Evolutionary conservation across 1,140 invertebrate species (phyloP).

Genomic region (Solenopsis invicta): DNA sequence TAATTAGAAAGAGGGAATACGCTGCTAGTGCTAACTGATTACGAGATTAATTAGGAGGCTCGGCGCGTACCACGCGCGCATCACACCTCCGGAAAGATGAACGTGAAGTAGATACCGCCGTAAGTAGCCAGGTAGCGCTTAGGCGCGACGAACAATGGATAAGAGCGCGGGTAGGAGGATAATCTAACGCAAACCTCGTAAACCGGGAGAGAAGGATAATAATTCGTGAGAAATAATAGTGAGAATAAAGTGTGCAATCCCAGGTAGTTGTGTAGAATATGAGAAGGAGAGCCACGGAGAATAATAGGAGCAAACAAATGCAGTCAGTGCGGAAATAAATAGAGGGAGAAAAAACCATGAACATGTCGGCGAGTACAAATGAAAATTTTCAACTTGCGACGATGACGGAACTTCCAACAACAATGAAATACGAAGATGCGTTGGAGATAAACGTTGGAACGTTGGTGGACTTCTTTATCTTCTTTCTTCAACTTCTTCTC

Average conservation of each 20-base stretch:
- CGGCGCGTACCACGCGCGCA: conserved; percentile 10
- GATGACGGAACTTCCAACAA: conserved; percentile 29
- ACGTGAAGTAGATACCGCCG: background rate
- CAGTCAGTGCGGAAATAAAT: background rate
- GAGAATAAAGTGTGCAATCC: background rate
- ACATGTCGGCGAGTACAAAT: background rate
- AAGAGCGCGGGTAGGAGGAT: background rate
- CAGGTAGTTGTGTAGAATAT: background rate
- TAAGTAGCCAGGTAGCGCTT: background rate
- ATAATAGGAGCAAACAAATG: background rate
- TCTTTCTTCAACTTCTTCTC: conserved; percentile 21
- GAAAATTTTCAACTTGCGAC: conserved; percentile 31
- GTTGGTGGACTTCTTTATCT: conserved; percentile 10
- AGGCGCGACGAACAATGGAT: background rate
- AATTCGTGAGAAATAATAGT: background rate
- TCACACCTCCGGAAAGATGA: background rate
- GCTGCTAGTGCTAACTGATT: conserved; percentile 54
- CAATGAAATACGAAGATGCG: conserved; percentile 23
- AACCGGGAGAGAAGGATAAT: background rate
- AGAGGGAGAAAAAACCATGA: background rate
- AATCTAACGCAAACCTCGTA: background rate
- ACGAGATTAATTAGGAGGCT: conserved; percentile 65
- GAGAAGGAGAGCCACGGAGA: background rate
- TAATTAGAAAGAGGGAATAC: conserved; percentile 45
- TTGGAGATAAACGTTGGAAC: conserved; percentile 15